Percentiles rank a stretch among this genome's conserved stretches.
These are phyloP conservation scores for Nymphalis urticae DNA, from an alignment of 2,888 invertebrate species.

Conservation along the genomic window DNA sequence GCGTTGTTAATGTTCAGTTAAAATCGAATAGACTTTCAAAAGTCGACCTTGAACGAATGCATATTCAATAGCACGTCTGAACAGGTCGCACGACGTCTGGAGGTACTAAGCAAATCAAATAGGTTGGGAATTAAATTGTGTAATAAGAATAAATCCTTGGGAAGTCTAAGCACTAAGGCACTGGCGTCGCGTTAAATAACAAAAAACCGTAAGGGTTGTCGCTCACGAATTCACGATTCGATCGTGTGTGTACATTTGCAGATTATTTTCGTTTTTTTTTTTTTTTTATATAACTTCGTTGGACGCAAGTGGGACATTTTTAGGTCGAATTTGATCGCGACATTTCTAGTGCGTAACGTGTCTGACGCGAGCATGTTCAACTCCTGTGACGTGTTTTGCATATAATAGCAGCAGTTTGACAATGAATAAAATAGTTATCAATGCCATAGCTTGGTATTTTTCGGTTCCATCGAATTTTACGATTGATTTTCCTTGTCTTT, in stretches of 20 bases:
- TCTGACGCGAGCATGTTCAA: too few species aligned
- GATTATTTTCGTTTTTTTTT: not conserved
- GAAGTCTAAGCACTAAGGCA: slow-evolving; percentile 32
- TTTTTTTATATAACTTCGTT: not conserved
- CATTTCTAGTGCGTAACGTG: too few species aligned
- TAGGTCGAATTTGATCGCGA: too few species aligned
- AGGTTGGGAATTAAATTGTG: slow-evolving; percentile 16
- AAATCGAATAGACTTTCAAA: slow-evolving; percentile 21
- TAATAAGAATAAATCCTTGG: slow-evolving; percentile 34
- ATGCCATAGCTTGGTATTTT: too few species aligned
- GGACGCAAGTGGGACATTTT: not conserved
- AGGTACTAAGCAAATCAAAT: slow-evolving; percentile 28
- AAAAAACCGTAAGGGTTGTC: slow-evolving; percentile 47
- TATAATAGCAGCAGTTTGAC: too few species aligned
- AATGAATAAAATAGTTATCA: too few species aligned
- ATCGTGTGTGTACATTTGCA: too few species aligned
- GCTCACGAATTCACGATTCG: not conserved
- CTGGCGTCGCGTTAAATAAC: slow-evolving; percentile 36
- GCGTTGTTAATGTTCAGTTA: slow-evolving; percentile 1
- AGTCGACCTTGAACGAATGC: slow-evolving; percentile 28
- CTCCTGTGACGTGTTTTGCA: too few species aligned
- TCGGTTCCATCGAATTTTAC: too few species aligned
- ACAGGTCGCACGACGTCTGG: slow-evolving; percentile 27
- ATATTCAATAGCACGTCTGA: slow-evolving; percentile 23
- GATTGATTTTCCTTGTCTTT: too few species aligned